A percentile compares a stretch with the other conserved stretches of the same genome.
These are phyloP conservation scores for Eriosoma lanigerum DNA, from an alignment of 1,140 invertebrate species.

Conservation along the genomic window DNA sequence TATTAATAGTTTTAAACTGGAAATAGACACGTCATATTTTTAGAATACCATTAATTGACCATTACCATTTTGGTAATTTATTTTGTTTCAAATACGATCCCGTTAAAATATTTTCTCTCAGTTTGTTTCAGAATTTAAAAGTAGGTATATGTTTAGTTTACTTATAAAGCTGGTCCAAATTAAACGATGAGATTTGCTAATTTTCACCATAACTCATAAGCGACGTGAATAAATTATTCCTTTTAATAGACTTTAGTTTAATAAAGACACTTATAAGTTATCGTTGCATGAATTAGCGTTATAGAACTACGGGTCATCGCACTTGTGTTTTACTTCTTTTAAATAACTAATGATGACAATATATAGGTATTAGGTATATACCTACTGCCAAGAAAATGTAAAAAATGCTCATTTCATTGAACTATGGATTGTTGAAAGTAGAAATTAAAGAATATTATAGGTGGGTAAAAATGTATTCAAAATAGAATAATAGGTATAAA, in stretches of 20 bases:
- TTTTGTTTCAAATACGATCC: too few relatives aligned
- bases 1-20: background rate
- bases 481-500: too few relatives aligned
- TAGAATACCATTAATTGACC: background rate
- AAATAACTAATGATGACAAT: background rate
- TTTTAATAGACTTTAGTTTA: background rate
- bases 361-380: too few relatives aligned
- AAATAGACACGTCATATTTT: background rate
- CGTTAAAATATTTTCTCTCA: too few relatives aligned
- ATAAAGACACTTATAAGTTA: slow-evolving; percentile 12
- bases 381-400: slow-evolving; percentile 11
- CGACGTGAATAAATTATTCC: background rate
- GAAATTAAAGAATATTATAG: too few relatives aligned
- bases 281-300: slow-evolving; percentile 3
- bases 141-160: background rate
- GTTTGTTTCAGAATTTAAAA: background rate
- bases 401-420: background rate
- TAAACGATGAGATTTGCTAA: background rate
- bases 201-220: background rate
- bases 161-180: background rate
- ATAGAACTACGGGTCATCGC: background rate
- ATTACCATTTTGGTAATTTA: too few relatives aligned
- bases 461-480: too few relatives aligned
- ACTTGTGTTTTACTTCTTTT: background rate
- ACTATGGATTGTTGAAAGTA: too few relatives aligned